Conservation (phyloP, 2,797 vertebrate genomes). For the Melanotaenia trifasciata region DNA sequence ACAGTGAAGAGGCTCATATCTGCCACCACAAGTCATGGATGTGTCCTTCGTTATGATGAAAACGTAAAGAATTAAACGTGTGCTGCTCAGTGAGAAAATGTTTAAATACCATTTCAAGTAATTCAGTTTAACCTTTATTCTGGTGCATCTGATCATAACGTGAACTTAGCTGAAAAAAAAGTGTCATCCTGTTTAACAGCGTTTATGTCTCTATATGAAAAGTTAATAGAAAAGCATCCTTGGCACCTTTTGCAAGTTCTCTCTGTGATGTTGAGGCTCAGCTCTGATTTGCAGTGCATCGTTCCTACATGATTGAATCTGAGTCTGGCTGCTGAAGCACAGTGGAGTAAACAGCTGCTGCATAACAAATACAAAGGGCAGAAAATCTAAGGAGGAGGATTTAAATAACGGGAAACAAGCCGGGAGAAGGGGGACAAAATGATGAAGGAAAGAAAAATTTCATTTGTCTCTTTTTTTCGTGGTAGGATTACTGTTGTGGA, state of each 20-base stretch:
- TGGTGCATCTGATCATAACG: too few species aligned
- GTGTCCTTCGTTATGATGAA: too few species aligned
- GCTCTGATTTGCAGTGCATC: conserved; percentile 27
- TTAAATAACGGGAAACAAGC: conserved; percentile 30
- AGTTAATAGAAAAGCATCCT: background rate
- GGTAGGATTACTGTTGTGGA: conserved; percentile 33
- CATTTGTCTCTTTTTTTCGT: conserved; percentile 19
- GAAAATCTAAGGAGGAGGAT: conserved; percentile 33
- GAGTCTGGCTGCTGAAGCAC: conserved; percentile 23
- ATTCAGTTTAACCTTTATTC: background rate
- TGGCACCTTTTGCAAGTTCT: too few species aligned
- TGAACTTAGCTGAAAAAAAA: background rate
- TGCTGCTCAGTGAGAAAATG: too few species aligned
- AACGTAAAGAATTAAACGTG: too few species aligned
- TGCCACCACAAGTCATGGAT: conserved; percentile 25
- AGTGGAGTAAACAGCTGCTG: conserved; percentile 20
- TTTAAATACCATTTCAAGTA: too few species aligned
- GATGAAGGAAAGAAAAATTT: conserved; percentile 18
- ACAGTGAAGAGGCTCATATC: conserved; percentile 11
- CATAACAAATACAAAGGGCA: conserved; percentile 35
- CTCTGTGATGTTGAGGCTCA: conserved; percentile 21
- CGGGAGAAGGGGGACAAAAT: background rate
- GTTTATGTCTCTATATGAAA: too few species aligned
- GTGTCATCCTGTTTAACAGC: background rate
- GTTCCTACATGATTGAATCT: conserved; percentile 26